These are phyloP conservation scores for Malurus elegans DNA, from an alignment of 2,113 vertebrate genomes.

Conservation along the genomic window DNA sequence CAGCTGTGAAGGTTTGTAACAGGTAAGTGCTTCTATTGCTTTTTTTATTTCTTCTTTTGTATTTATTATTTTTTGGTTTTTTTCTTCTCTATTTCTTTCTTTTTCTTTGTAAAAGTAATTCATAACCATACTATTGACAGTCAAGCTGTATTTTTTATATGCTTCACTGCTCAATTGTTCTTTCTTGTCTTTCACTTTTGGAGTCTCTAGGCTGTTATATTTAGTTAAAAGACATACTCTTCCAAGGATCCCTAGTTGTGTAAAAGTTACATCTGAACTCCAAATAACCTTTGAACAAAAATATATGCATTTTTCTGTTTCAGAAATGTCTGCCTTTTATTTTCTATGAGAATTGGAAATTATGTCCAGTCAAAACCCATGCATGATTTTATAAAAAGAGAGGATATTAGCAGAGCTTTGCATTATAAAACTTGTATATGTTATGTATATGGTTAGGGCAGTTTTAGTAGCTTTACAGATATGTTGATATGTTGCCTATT, in stretches of 20 bases:
- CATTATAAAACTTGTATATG: not conserved
- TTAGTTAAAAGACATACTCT: not conserved
- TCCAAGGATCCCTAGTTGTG: not conserved
- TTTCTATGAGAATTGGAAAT: not conserved
- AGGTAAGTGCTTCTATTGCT: not conserved
- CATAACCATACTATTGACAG: not conserved
- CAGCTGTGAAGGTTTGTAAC: not conserved
- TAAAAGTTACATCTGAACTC: not conserved
- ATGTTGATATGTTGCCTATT: not conserved
- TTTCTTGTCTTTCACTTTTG: not conserved
- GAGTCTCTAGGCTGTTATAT: not conserved
- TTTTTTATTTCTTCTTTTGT: not conserved
- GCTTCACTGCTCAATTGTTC: not conserved
- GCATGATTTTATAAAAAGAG: not conserved
- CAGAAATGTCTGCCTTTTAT: not conserved
- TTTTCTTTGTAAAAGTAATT: not conserved
- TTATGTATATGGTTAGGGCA: not conserved
- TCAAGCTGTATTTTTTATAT: not conserved
- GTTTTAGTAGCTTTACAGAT: not conserved
- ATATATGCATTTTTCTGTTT: not conserved
- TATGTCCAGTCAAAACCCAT: not conserved
- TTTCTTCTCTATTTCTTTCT: not conserved
- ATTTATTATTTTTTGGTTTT: not conserved
- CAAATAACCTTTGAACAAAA: not conserved
- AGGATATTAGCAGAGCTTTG: not conserved